Percentiles rank a stretch among this genome's conserved stretches.
Conservation (phyloP, 2,797 vertebrate genomes). For the Acrossocheilus wenchowensis region DNA sequence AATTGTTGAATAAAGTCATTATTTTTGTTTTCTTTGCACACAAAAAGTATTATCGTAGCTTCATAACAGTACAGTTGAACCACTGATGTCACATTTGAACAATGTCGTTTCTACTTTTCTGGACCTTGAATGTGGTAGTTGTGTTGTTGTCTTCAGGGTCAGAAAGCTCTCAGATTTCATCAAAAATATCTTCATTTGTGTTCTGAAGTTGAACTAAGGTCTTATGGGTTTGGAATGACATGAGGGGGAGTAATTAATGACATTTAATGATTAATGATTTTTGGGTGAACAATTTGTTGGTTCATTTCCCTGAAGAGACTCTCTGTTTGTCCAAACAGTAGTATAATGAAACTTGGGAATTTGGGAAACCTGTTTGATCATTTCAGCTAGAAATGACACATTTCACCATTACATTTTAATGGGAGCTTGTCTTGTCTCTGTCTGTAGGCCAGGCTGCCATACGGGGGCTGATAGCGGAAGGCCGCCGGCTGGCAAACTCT, state of each 20-base stretch:
- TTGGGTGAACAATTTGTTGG: neutral
- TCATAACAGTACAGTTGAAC: neutral
- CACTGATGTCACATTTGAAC: neutral
- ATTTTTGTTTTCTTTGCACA: neutral
- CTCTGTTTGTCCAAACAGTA: neutral
- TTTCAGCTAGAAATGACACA: neutral
- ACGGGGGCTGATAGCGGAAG: slow-evolving; percentile 94
- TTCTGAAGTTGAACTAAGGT: no score
- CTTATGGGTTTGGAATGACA: no score
- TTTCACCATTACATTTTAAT: neutral
- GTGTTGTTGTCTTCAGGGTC: no score
- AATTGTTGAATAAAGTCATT: neutral
- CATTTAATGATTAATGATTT: neutral
- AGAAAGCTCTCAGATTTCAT: no score
- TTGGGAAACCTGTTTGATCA: neutral
- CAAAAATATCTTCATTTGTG: no score
- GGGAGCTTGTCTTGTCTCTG: slow-evolving; percentile 9
- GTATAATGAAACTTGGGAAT: neutral
- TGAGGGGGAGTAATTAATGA: no score
- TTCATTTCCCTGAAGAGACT: neutral
- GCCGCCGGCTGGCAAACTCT: slow-evolving; percentile 89
- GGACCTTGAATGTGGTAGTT: neutral
- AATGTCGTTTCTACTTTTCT: neutral
- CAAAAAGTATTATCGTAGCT: neutral
- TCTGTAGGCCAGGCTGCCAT: slow-evolving; percentile 95